A percentile compares a stretch with the other conserved stretches of the same genome.
phyloP scores from a whole-genome alignment of 1,140 invertebrate species.

The Riptortus pedestris region DNA sequence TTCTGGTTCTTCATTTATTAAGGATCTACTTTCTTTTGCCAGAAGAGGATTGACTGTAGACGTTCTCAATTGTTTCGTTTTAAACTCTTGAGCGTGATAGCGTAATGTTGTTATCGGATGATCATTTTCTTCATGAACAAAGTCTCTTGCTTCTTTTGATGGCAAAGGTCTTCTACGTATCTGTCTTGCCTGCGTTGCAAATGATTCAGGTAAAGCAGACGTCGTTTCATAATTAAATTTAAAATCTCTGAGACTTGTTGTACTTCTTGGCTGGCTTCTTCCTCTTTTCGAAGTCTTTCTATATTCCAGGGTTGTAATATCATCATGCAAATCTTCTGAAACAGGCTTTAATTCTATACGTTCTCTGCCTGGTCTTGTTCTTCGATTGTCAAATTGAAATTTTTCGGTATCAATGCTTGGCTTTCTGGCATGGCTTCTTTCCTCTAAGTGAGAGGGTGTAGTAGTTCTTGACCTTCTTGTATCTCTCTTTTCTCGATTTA shows the following conservation, averaged over 20 bases:
- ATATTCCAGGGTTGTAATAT: slow-evolving; percentile 17
- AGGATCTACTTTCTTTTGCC: no score
- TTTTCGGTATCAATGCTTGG: slow-evolving; percentile 4
- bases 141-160: neutral
- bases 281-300: neutral
- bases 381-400: neutral
- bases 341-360: slow-evolving; percentile 10
- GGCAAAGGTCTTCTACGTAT: neutral
- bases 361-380: neutral
- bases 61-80: no score
- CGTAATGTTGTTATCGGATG: no score
- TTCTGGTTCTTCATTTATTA: no score
- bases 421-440: neutral
- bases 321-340: slow-evolving; percentile 12
- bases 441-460: neutral
- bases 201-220: neutral
- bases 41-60: no score
- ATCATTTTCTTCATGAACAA: neutral
- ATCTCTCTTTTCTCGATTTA: neutral
- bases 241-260: neutral
- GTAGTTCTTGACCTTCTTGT: neutral
- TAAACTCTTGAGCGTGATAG: no score
- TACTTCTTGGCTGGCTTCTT: slow-evolving; percentile 1
- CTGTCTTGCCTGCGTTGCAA: no score
- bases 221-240: slow-evolving; percentile 7